A percentile compares a stretch with the other conserved stretches of the same genome.
Conservation (phyloP, 2,888 invertebrate genomes). For the Gnatocerus cornutus region DNA sequence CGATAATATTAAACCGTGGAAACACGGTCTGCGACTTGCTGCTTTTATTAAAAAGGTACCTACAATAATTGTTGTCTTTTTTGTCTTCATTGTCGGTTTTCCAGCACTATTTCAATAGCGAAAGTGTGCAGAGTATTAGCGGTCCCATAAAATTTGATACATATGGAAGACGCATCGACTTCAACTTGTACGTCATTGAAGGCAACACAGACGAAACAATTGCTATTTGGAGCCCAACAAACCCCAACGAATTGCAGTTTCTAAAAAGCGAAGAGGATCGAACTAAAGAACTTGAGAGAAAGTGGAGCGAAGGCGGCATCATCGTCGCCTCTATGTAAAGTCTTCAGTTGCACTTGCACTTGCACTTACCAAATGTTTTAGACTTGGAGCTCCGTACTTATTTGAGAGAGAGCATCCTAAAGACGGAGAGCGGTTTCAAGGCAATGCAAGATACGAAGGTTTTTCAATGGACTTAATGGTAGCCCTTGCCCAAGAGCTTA, state of each 20-base stretch:
- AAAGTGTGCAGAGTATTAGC: slow-evolving; percentile 5
- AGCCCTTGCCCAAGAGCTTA: slow-evolving; percentile 76
- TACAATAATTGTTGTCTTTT: not conserved
- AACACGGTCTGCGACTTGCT: slow-evolving; percentile 70
- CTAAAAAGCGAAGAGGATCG: slow-evolving; percentile 22
- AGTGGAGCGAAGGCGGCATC: slow-evolving; percentile 15
- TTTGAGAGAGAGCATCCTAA: slow-evolving; percentile 6
- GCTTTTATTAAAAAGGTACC: slow-evolving; percentile 30
- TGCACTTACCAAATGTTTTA: not conserved
- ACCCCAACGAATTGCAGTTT: slow-evolving; percentile 14
- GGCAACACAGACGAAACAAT: slow-evolving; percentile 75
- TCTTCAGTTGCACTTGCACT: not conserved
- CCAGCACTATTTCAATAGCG: not conserved
- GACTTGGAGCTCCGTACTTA: slow-evolving; percentile 32
- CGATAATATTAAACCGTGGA: slow-evolving; percentile 66
- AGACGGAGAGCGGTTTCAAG: slow-evolving; percentile 63
- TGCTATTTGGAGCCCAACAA: slow-evolving; percentile 70
- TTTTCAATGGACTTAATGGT: slow-evolving; percentile 92
- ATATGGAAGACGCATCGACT: slow-evolving; percentile 77
- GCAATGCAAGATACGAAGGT: slow-evolving; percentile 87
- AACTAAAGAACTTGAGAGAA: slow-evolving; percentile 19
- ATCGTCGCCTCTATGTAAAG: slow-evolving; percentile 27
- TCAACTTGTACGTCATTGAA: slow-evolving; percentile 79
- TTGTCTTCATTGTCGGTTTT: not conserved
- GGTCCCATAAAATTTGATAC: slow-evolving; percentile 80